A percentile compares a stretch with the other conserved stretches of the same genome.
Conservation (phyloP, 92 coral and sea anemone species). For the Nematostella vectensis region DNA sequence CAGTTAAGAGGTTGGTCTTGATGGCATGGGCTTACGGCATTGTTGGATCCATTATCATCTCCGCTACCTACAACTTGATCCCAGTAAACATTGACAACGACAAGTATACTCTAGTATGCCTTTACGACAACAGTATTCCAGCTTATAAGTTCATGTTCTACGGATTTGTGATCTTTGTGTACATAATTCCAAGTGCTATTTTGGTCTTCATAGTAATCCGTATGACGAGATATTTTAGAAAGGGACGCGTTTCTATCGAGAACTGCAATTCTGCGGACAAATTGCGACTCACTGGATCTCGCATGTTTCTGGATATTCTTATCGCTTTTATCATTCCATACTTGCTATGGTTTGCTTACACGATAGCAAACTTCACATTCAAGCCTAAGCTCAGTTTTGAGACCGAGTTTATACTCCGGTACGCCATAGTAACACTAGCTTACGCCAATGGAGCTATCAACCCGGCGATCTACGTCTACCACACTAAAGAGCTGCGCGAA, state of each 20-base stretch:
- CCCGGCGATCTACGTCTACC: slow-evolving; percentile 1
- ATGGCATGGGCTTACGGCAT: slow-evolving; percentile 6
- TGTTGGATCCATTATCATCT: background rate
- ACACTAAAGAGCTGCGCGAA: background rate
- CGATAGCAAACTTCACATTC: background rate
- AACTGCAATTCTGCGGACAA: background rate
- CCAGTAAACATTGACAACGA: background rate
- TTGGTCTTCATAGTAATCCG: background rate
- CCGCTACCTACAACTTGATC: background rate
- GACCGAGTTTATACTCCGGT: slow-evolving; percentile 6
- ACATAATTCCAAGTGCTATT: slow-evolving; percentile 5
- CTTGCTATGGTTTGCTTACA: background rate
- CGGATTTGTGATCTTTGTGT: background rate
- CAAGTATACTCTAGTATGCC: slow-evolving; percentile 9
- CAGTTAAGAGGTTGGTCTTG: background rate
- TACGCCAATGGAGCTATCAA: background rate
- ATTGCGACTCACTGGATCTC: background rate
- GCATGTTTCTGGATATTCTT: slow-evolving; percentile 11
- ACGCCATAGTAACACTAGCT: background rate
- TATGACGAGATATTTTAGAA: slow-evolving; percentile 1
- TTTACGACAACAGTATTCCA: background rate
- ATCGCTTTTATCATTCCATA: slow-evolving; percentile 18
- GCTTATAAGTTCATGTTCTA: background rate
- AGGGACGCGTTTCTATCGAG: background rate
- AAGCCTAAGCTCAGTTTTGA: slow-evolving; percentile 2